phyloP scores from a whole-genome alignment of 1,140 invertebrate genomes.

The Aphis craccivora region DNA sequence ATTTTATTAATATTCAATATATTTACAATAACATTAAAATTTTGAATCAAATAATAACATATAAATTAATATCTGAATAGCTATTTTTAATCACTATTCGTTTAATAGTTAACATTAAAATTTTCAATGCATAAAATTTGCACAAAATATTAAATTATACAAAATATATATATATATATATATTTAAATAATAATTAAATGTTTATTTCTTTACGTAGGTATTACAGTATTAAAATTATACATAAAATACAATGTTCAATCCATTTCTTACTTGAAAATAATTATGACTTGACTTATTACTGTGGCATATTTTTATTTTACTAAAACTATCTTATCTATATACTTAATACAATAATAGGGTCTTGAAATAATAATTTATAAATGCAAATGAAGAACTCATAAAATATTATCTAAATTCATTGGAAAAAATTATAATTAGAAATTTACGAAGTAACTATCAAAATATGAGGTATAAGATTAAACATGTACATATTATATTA shows the following conservation, averaged over 20 bases:
- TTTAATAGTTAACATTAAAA: too few species aligned
- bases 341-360: neutral
- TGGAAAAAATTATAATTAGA: neutral
- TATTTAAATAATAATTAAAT: neutral
- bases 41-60: too few species aligned
- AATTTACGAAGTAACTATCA: neutral
- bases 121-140: neutral
- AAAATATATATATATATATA: too few species aligned
- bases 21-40: neutral
- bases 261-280: neutral
- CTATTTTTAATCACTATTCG: too few species aligned
- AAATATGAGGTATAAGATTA: neutral
- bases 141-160: neutral
- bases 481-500: neutral
- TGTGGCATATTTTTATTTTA: neutral
- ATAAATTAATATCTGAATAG: too few species aligned
- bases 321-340: neutral
- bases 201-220: neutral
- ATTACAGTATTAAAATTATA: neutral
- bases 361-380: neutral
- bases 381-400: neutral
- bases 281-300: neutral
- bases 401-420: neutral
- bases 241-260: neutral
- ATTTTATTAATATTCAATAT: neutral